Evolutionary conservation across 2,888 invertebrate species (phyloP), one percentile per base, ranked within the genome.

Genomic region (Tachina lurida): DNA sequence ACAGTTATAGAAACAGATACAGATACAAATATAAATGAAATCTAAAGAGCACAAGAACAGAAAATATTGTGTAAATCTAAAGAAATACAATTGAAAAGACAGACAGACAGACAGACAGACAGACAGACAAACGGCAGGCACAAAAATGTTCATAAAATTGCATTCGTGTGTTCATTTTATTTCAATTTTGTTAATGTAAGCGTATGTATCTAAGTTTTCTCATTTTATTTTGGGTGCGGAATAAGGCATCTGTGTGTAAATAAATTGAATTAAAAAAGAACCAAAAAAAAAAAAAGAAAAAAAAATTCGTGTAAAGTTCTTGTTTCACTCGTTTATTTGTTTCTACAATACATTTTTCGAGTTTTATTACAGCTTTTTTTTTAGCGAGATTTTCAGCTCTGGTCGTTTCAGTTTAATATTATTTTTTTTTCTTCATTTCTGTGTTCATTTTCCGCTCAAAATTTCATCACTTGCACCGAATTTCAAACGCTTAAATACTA

Each of bases 241-340:
- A 78, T 31, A 13, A 70, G 63, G 82, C 77, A 84, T 77, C 60
- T 84, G 71, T 76, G 71, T 74, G 77, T 70, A 78, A 82, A 75
- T 81, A 78, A 82, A 82, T 82, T 78, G 78, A 82, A 84, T 84
- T 84, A 60, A 75, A 85, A 84, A 84, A 82, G 31, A 31, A 31
- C 2, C 22, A 22, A 22, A n/a, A n/a, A n/a, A n/a, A n/a, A 60
- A 75, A 85, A 68, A 84, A 84, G n/a, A n/a, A 60, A 75, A 85
- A 68, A 84, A 84, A 82, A 75, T 82, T 63, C 79, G 73, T 88
- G 89, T 88, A 90, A 88, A 85, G 56, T 87, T 87, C 83, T 78
- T 65, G 62, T 65, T 56, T 54, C 56, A 54, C 78, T 82, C 60
- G 73, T 74, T 68, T 75, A 68, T 81, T 75, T 75, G 17, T 43